Base-by-base conservation (phyloP, 2,888 invertebrate genomes). In the Machimus rusticus region DNA sequence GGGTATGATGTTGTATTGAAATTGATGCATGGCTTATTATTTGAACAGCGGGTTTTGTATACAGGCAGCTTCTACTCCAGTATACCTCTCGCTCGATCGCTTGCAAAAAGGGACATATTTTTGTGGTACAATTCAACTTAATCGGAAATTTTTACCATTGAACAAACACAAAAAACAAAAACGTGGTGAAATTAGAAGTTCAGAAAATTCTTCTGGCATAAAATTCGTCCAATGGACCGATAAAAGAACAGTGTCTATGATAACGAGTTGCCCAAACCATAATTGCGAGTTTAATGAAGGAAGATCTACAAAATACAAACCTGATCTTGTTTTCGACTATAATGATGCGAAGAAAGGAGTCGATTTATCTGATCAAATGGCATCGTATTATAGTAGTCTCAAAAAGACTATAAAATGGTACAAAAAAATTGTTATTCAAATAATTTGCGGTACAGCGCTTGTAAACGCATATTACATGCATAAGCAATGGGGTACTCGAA, bases 51-150 rank as follows among this genome's bases (percentile, higher is more conserved):
- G 4, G 90, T 85, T 89, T 88, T 91, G 78, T 89, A 90, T 55
- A 89, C 89, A 66, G 91, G 90, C 85, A 90, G 91, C 89, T 90
- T n/a, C n/a, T n/a, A n/a, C n/a, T n/a, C n/a, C n/a, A 89, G 85
- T 91, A 91, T 84, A 88, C 89, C n/a, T n/a, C n/a, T n/a, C n/a
- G 90, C 90, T 78, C 77, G 66, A 86, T 46, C 43, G 76, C 31
- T 86, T 86, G 46, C 51, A n/a, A 76, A 86, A 86, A 86, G 51
- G 31, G 19, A 86, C 76, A 86, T 86, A 23, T 76, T 46, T 86
- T 74, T 76, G 51, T 76, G 51, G 86, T 51, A 76, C 86, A 55
- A 55, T 55, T 55, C 55, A 19, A 8, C 55, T 19, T 1, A 55
- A 19, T 19, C 55, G 55, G 55, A 55, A 55, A 55, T 55, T 37